Evolutionary conservation across 2,888 invertebrate species (phyloP).

Genomic region (Choreutis nemorana): DNA sequence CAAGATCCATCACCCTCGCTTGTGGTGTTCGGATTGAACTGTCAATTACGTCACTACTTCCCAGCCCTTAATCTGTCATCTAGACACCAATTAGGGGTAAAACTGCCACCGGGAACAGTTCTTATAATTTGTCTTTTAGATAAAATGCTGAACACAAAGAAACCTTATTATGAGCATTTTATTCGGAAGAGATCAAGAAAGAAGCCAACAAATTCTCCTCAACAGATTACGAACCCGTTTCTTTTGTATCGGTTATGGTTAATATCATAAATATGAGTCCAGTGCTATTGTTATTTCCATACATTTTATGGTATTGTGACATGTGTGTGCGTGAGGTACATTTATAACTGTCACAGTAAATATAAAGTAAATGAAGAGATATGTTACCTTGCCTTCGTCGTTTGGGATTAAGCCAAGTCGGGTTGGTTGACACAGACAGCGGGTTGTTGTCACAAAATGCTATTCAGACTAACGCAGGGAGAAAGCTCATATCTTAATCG

Average conservation of each 20-base stretch:
- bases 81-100: conserved; percentile 56
- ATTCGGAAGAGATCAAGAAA: not conserved
- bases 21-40: conserved; percentile 48
- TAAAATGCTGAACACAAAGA: conserved; percentile 13
- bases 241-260: conserved; percentile 9
- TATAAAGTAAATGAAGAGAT: conserved; percentile 45
- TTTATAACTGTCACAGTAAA: conserved; percentile 39
- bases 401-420: conserved; percentile 52
- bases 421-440: conserved; percentile 38
- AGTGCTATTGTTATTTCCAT: conserved; percentile 9
- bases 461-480: conserved; percentile 27
- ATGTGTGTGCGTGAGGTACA: conserved; percentile 16
- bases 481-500: no score
- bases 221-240: conserved; percentile 7
- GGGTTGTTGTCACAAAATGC: conserved; percentile 33
- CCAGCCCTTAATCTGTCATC: conserved; percentile 57
- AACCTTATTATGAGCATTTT: conserved; percentile 3
- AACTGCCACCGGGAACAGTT: conserved; percentile 37
- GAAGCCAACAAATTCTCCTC: conserved; percentile 8
- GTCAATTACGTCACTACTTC: conserved; percentile 58
- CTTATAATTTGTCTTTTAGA: conserved; percentile 41
- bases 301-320: conserved; percentile 6
- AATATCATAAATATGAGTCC: conserved; percentile 8
- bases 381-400: conserved; percentile 42
- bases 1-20: conserved; percentile 40